These are phyloP conservation scores for Parascotia fuliginaria DNA, from an alignment of 2,888 invertebrate species.

Conservation along the genomic window DNA sequence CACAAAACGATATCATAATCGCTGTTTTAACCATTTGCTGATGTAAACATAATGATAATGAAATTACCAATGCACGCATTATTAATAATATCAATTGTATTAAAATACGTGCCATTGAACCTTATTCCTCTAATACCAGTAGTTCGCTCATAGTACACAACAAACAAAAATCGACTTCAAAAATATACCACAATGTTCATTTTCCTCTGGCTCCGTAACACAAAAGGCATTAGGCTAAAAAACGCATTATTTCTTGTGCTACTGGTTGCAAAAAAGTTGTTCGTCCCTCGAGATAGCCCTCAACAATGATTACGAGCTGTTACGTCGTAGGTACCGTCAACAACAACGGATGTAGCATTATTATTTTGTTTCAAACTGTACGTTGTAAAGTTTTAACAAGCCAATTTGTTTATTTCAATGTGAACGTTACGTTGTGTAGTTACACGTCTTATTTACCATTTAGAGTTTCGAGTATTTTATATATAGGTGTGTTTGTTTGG, in stretches of 20 bases:
- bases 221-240: neutral
- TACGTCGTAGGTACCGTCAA: constrained; percentile 22
- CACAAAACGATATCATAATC: too few species aligned
- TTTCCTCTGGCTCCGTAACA: neutral
- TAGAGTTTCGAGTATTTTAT: too few species aligned
- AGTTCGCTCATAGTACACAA: too few species aligned
- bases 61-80: too few species aligned
- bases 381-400: constrained; percentile 39
- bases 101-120: neutral
- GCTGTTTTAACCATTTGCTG: too few species aligned
- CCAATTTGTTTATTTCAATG: constrained; percentile 34
- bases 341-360: constrained; percentile 30
- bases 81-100: too few species aligned
- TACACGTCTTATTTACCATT: neutral
- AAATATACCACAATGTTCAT: neutral
- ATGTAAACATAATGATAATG: too few species aligned
- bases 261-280: constrained; percentile 17
- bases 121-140: neutral
- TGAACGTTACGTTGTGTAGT: constrained; percentile 10
- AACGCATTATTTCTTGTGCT: constrained; percentile 20
- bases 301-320: constrained; percentile 26
- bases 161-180: neutral
- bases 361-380: constrained; percentile 27
- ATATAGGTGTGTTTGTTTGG: too few species aligned
- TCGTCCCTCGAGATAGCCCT: constrained; percentile 24